Conservation (phyloP, 1,140 invertebrate species). For the Pseudoatta argentina region DNA sequence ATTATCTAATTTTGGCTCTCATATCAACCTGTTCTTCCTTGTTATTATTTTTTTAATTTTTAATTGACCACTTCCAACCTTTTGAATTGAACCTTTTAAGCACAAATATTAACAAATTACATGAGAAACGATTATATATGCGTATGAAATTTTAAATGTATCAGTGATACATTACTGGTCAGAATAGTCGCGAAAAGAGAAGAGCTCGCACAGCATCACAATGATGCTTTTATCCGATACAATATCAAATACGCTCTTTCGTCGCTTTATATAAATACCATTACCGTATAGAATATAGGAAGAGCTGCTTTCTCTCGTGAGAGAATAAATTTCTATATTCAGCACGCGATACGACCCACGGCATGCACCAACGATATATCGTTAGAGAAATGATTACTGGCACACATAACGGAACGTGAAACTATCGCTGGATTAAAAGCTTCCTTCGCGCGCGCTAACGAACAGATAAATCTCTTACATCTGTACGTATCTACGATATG, state of each 20-base stretch:
- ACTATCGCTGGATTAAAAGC: background rate
- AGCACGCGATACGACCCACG: background rate
- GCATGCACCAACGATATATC: background rate
- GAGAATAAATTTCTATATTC: slow-evolving; percentile 33
- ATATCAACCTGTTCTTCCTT: no score
- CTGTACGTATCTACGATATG: slow-evolving; percentile 23
- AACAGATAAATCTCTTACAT: slow-evolving; percentile 40
- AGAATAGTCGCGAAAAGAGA: background rate
- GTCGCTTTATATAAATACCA: slow-evolving; percentile 26
- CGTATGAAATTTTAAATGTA: background rate
- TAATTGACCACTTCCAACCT: background rate
- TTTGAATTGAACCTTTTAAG: background rate
- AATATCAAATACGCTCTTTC: slow-evolving; percentile 23
- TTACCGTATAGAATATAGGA: background rate
- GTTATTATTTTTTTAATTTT: slow-evolving; percentile 24
- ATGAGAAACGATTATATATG: background rate
- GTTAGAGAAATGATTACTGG: slow-evolving; percentile 25
- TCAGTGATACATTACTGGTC: background rate
- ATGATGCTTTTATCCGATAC: slow-evolving; percentile 18
- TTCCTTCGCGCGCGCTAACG: background rate
- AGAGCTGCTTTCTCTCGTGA: background rate
- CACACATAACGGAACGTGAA: background rate
- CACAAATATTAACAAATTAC: background rate
- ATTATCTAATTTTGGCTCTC: no score
- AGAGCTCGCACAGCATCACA: background rate